Evolutionary conservation across 2,888 invertebrate species (phyloP).

Genomic region (Drosophila flavopinicola): DNA sequence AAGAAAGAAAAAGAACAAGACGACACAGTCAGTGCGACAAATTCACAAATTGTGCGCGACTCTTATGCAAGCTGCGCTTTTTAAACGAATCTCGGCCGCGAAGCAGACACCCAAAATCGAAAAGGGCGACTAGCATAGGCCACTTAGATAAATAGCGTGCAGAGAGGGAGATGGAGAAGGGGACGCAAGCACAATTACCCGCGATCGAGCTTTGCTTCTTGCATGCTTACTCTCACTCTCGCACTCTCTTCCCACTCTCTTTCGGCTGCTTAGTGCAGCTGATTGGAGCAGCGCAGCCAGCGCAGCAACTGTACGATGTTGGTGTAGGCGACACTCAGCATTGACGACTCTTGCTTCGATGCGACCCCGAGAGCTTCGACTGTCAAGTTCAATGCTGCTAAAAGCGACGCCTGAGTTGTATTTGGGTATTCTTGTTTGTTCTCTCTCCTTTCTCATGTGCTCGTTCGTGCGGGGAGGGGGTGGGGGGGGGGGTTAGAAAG

Average conservation of each 20-base stretch:
- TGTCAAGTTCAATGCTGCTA: constrained; percentile 52
- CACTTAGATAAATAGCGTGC: constrained; percentile 11
- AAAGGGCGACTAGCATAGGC: constrained; percentile 14
- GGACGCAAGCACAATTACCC: constrained; percentile 12
- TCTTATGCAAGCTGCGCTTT: constrained; percentile 57
- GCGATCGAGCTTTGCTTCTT: constrained; percentile 10
- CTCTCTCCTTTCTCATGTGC: not conserved
- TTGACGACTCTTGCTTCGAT: constrained; percentile 4
- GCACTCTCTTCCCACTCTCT: not conserved
- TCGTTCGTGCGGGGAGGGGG: too few relatives aligned
- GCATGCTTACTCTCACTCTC: not conserved
- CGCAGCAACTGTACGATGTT: constrained; percentile 3
- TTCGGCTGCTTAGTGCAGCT: constrained; percentile 12
- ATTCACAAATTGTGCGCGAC: constrained; percentile 53
- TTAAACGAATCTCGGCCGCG: constrained; percentile 26
- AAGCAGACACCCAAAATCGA: constrained; percentile 4
- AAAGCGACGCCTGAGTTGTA: constrained; percentile 2
- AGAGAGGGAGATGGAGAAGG: not conserved
- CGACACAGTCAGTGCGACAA: constrained; percentile 52
- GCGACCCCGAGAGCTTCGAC: constrained; percentile 8
- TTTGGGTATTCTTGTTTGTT: not conserved
- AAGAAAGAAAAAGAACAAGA: constrained; percentile 33
- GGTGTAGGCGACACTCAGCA: constrained; percentile 5
- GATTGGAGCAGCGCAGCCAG: constrained; percentile 23
- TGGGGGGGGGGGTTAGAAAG: too few relatives aligned